These are phyloP conservation scores for Smutsia temminckii DNA, from an alignment of 2,797 vertebrate genomes.

Conservation along the genomic window DNA sequence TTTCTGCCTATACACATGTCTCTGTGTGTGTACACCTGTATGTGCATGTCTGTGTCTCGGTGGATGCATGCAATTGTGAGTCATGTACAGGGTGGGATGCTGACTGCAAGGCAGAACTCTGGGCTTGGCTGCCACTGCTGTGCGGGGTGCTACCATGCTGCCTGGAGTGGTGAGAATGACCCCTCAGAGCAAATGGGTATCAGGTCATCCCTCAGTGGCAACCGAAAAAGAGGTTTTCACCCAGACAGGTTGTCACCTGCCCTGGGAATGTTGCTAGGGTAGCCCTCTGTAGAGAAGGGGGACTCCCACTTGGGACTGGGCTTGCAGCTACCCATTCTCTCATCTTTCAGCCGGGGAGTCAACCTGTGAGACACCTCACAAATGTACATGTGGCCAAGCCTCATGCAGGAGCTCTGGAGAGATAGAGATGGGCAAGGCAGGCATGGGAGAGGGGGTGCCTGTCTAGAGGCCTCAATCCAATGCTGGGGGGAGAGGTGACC, in stretches of 20 bases:
- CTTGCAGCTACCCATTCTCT: not conserved
- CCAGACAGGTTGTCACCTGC: not conserved
- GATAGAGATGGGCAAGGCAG: fast-evolving
- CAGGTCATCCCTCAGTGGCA: not conserved
- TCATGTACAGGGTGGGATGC: not conserved
- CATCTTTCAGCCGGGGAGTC: not conserved
- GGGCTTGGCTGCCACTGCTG: not conserved
- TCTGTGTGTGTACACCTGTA: not conserved
- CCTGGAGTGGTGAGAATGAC: too few species aligned
- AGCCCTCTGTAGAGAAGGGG: not conserved
- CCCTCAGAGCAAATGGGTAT: not conserved
- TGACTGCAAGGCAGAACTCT: not conserved
- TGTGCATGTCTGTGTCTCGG: not conserved
- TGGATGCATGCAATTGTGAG: not conserved
- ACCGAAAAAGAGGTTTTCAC: not conserved
- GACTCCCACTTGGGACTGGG: not conserved
- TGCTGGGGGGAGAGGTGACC: not conserved
- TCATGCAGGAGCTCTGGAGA: not conserved
- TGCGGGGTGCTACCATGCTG: not conserved
- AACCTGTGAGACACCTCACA: not conserved
- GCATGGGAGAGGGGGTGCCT: not conserved
- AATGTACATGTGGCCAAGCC: not conserved
- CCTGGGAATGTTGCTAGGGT: not conserved
- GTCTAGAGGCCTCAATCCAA: not conserved
- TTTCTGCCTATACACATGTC: not conserved